Evolutionary conservation across 1,140 invertebrate species (phyloP).

Genomic region (Acromyrmex charruanus): DNA sequence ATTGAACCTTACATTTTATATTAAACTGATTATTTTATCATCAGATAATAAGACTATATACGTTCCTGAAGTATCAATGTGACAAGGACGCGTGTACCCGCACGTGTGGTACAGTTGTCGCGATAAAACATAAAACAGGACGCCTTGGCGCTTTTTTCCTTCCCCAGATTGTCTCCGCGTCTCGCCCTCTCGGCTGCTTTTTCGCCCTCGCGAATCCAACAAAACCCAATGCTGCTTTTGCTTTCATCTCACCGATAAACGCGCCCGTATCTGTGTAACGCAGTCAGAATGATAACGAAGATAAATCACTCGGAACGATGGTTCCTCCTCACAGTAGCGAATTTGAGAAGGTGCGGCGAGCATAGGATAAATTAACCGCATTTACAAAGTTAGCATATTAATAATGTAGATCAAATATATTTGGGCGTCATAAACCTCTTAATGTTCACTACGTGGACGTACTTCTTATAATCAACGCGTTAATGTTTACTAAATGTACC

Average conservation of each 20-base stretch:
- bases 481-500: neutral
- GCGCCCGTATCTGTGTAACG: slow-evolving; percentile 22
- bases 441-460: neutral
- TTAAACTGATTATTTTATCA: slow-evolving; percentile 7
- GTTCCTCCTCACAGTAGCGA: neutral
- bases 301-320: slow-evolving; percentile 48
- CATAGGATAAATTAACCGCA: slow-evolving; percentile 20
- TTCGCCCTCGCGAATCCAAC: slow-evolving; percentile 43
- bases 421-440: neutral
- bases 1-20: too few species aligned
- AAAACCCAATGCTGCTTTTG: slow-evolving; percentile 37
- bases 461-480: neutral
- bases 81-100: neutral
- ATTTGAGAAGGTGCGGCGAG: slow-evolving; percentile 26
- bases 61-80: slow-evolving; percentile 12
- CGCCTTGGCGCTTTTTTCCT: slow-evolving; percentile 60
- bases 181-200: slow-evolving; percentile 13
- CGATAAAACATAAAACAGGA: slow-evolving; percentile 66
- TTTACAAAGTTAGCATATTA: slow-evolving; percentile 18
- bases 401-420: slow-evolving; percentile 17
- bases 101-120: slow-evolving; percentile 53
- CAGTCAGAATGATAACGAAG: slow-evolving; percentile 55
- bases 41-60: neutral
- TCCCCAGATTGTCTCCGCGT: slow-evolving; percentile 64
- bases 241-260: slow-evolving; percentile 71